Conservation (phyloP, 2,113 vertebrate genomes). For the Phrynosoma blainvillii region DNA sequence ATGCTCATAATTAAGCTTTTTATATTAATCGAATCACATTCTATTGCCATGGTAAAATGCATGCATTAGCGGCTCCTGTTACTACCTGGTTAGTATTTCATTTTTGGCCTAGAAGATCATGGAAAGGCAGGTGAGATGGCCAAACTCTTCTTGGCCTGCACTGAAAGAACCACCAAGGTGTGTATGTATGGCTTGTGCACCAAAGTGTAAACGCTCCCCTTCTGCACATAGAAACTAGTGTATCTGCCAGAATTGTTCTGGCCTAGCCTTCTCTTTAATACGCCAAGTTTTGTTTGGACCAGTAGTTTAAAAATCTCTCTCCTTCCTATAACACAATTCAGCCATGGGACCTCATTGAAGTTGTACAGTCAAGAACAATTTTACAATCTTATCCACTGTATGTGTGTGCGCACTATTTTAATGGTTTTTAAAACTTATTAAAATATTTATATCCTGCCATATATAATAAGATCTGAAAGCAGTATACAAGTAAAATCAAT, state of each 20-base stretch:
- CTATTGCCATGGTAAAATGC: not conserved
- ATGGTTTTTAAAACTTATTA: too few relatives aligned
- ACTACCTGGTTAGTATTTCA: not conserved
- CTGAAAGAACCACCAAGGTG: too few relatives aligned
- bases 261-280: not conserved
- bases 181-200: not conserved
- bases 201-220: not conserved
- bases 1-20: not conserved
- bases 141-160: not conserved
- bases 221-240: not conserved
- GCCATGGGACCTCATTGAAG: too few relatives aligned
- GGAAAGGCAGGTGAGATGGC: not conserved
- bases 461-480: too few relatives aligned
- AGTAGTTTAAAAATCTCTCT: too few relatives aligned
- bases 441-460: too few relatives aligned
- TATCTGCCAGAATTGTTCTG: not conserved
- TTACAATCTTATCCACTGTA: too few relatives aligned
- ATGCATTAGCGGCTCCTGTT: not conserved
- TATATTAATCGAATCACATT: not conserved
- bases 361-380: too few relatives aligned
- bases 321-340: too few relatives aligned
- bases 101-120: not conserved
- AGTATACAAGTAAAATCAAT: too few relatives aligned
- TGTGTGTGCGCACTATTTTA: too few relatives aligned
- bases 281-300: too few relatives aligned